Percentiles rank a stretch among this genome's conserved stretches.
These are phyloP conservation scores for Heterodera schachtii DNA, from an alignment of 1,140 invertebrate genomes.

Conservation along the genomic window DNA sequence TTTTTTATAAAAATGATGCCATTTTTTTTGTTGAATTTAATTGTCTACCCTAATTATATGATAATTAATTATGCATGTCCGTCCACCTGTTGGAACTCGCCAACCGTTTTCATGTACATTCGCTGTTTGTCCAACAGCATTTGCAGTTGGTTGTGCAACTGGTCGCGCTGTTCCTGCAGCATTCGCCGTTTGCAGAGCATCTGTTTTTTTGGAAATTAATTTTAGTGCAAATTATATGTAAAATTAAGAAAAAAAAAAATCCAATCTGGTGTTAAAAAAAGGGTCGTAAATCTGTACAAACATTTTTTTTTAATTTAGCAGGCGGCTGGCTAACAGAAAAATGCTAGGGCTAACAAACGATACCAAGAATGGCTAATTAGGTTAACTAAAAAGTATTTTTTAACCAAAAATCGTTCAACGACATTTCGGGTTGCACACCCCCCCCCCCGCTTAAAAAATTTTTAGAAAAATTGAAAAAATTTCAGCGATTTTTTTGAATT, in stretches of 20 bases:
- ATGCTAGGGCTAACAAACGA: too few relatives aligned
- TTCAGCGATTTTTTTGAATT: too few relatives aligned
- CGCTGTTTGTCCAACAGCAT: constrained; percentile 41
- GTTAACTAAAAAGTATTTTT: not conserved
- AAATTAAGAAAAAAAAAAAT: too few relatives aligned
- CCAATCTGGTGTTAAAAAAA: too few relatives aligned
- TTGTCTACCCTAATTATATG: constrained; percentile 1
- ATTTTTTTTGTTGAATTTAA: too few relatives aligned
- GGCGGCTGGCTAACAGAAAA: too few relatives aligned
- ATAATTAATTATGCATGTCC: constrained; percentile 11
- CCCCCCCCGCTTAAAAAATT: too few relatives aligned
- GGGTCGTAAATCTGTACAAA: too few relatives aligned
- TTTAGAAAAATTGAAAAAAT: too few relatives aligned
- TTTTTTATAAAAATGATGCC: too few relatives aligned
- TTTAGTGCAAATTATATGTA: not conserved
- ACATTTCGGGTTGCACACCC: not conserved
- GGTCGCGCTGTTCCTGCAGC: constrained; percentile 38
- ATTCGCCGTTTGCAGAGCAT: constrained; percentile 35
- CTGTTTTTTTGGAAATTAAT: not conserved
- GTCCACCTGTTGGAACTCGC: constrained; percentile 34
- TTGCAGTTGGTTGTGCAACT: constrained; percentile 32
- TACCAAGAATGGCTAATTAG: too few relatives aligned
- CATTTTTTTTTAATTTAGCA: too few relatives aligned
- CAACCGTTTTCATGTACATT: constrained; percentile 41
- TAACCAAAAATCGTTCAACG: not conserved